These are phyloP conservation scores for Zingel zingel DNA, from an alignment of 2,113 vertebrate genomes.

Conservation along the genomic window DNA sequence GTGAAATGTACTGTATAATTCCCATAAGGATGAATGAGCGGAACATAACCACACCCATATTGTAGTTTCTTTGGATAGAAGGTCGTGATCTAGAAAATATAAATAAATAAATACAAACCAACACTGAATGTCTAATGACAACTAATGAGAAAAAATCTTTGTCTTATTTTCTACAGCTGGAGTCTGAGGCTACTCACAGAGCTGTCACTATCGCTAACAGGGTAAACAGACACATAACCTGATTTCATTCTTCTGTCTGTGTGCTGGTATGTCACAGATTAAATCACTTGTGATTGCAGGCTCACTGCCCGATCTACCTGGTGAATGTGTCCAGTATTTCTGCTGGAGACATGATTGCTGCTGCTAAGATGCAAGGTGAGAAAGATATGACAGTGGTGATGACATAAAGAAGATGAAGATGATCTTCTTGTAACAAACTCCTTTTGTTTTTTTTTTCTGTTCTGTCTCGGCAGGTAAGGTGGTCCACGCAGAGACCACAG, in stretches of 20 bases:
- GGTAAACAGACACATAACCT: conserved; percentile 81
- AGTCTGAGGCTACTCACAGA: conserved; percentile 94
- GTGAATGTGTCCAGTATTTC: conserved; percentile 96
- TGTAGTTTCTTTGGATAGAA: neutral
- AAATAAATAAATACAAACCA: too few relatives aligned
- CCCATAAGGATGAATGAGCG: neutral
- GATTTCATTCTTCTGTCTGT: conserved; percentile 3
- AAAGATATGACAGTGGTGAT: conserved; percentile 5
- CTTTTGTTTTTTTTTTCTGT: neutral
- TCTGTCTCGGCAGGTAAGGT: conserved; percentile 87
- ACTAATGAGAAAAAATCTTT: neutral
- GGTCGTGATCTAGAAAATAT: neutral
- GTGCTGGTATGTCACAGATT: neutral
- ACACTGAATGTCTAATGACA: neutral
- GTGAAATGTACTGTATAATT: neutral
- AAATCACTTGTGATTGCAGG: conserved; percentile 78
- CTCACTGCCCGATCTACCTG: conserved; percentile 94
- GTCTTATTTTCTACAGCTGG: conserved; percentile 85
- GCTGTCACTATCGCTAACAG: conserved; percentile 96
- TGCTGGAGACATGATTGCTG: conserved; percentile 92
- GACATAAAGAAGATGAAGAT: neutral
- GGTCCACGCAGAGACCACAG: conserved; percentile 94
- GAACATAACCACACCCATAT: neutral
- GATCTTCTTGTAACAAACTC: neutral
- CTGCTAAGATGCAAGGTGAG: conserved; percentile 97